Conservation (phyloP, 2,113 vertebrate species). For the Genyomyrus donnyi region DNA sequence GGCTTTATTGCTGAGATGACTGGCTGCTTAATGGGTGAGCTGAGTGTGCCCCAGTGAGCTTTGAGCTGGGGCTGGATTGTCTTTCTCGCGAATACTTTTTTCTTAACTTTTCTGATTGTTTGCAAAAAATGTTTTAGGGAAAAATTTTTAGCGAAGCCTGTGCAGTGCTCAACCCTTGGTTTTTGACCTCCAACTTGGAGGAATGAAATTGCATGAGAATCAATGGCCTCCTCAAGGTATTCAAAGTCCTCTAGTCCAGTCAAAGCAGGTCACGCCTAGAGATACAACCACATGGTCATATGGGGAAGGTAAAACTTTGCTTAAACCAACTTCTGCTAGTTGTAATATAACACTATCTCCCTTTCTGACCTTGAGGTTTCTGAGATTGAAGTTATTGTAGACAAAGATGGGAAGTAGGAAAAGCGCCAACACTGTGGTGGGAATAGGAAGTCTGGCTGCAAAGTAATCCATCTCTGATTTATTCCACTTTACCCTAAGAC, state of each 20-base stretch:
- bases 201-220: not conserved
- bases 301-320: not conserved
- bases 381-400: not conserved
- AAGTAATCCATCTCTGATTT: slow-evolving; percentile 3
- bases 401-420: slow-evolving; percentile 47
- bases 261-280: not conserved
- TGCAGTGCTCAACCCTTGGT: not conserved
- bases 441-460: slow-evolving; percentile 27
- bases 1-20: not conserved
- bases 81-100: not conserved
- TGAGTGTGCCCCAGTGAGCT: not conserved
- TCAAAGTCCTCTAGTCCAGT: not conserved
- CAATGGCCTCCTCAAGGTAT: not conserved
- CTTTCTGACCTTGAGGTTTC: slow-evolving; percentile 26
- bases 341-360: not conserved
- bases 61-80: not conserved
- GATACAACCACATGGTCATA: not conserved
- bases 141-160: not conserved
- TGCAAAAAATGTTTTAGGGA: not conserved
- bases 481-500: not conserved
- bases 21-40: not conserved
- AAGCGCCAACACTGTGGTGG: slow-evolving; percentile 27
- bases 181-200: not conserved
- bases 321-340: slow-evolving; percentile 7
- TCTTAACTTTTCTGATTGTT: not conserved